Conservation (phyloP, 2,113 vertebrate genomes). For the Phylloscopus trochilus region DNA sequence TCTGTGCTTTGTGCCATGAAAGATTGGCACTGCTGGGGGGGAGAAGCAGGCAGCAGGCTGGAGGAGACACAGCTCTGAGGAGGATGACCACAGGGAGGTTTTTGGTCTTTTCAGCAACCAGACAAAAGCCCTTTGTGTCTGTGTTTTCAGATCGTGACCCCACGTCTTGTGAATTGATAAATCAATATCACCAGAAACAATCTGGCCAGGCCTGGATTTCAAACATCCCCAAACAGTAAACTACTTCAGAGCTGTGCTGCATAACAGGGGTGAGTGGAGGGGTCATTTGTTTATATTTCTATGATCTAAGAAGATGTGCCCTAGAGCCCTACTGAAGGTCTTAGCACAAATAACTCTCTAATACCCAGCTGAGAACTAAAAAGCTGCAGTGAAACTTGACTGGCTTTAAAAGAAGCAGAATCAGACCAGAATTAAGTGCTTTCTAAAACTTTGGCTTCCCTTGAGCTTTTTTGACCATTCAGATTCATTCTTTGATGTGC, state of each 20-base stretch:
- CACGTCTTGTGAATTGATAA: neutral
- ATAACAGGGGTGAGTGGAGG: neutral
- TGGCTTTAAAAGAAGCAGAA: neutral
- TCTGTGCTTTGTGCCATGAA: neutral
- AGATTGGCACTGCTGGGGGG: neutral
- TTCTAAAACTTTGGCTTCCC: neutral
- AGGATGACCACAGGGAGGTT: fast-evolving
- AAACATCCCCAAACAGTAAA: neutral
- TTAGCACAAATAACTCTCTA: neutral
- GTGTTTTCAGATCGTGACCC: neutral
- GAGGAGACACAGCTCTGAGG: neutral
- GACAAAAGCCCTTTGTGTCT: neutral
- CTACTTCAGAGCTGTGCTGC: neutral
- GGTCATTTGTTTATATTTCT: neutral
- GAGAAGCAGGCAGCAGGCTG: neutral
- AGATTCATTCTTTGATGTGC: neutral
- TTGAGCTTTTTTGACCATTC: neutral
- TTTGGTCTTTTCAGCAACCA: neutral
- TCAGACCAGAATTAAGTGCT: neutral
- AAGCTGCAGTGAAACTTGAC: neutral
- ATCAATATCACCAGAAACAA: neutral
- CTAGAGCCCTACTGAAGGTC: neutral
- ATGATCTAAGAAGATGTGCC: neutral
- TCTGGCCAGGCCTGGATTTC: neutral
- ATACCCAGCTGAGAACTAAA: neutral